Base-by-base conservation (phyloP, 2,888 invertebrate genomes). In the Leptothorax acervorum region DNA sequence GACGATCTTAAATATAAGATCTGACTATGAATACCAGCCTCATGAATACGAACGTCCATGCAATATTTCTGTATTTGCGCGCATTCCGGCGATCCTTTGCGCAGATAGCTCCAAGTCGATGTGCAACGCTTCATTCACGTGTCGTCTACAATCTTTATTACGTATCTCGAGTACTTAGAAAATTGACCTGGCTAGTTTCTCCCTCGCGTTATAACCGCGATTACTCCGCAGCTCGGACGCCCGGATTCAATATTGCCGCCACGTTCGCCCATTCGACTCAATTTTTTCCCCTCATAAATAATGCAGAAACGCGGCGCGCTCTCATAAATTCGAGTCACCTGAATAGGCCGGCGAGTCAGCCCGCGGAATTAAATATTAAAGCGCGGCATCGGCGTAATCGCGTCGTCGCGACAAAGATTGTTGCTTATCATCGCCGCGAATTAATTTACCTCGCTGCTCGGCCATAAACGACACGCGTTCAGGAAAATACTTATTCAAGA, bases 241-340 rank as follows among this genome's bases (percentile, higher is more conserved):
- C 18, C 18, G 66, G 12, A 66, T 76, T 76, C 66, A 66, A 76
- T 66, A 76, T 76, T 76, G 48, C 66, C 28, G 18, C 51, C 76
- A 76, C 81, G 60, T 82, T 82, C 51, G 51, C 63, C 62, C 51
- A 45, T 62, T 60, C 74, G 55, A 60, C 60, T 75, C 31, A 35
- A 39, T 81, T 62, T 74, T 53, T 81, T 55, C 3, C 48, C n/a
- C 66, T 83, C 55, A 83, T 82, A 83, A 83, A 83, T 83, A 83
- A 83, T 83, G 63, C 83, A 83, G 81, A 9, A n/a, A 45, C 35
- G 45, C 28, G 48, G 53, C 51, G 39, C 28, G 39, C 28, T 48
- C 73, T 79, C 73, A 73, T 79, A 79, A 79, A 79, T 79, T 79
- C 73, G 74, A 73, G 57, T 55, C 79, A 35, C 23, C n/a, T 23